Base-by-base conservation (phyloP, 1,140 invertebrate species). In the Neelides sp. region DNA sequence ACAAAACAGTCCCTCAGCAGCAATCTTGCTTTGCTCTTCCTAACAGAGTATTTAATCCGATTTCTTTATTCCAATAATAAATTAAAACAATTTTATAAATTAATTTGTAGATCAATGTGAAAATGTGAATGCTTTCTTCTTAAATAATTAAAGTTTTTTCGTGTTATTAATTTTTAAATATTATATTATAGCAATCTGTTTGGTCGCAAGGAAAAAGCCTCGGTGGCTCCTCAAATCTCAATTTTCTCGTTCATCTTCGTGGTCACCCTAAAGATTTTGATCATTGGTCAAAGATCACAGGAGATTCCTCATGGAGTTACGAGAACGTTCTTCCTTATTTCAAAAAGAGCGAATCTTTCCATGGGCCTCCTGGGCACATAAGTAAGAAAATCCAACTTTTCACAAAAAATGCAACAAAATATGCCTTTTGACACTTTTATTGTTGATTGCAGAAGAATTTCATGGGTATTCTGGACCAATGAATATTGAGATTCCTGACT, bases 281-380 rank as follows among this genome's bases (percentile, higher is more conserved):
- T 26, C 47, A 47, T 32, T 51, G 48, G 48, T 48, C 48, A 0
- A 42, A 52, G 20, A 26, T 48, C 3, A 43, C 32, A 1, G 15
- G 32, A 24, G 54, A 55, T 13, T 13, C 30, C 1, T 4, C 2
- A 3, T 55, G 54, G 54, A 15, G 5, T 12, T 55, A 44, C 26
- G 27, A 51, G 15, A 45, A 46, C 8, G 77, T 90, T 0, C 61
- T 86, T 4, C 82, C 82, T 0, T 90, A 88, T 62, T 90, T 87
- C 63, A 79, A 78, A 58, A 89, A 85, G 65, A 68, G 81, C 3
- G 84, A 87, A 68, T 75, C 76, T 23, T 46, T 59, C 23, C 52
- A 66, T 27, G 62, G 61, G 40, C n/a, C n/a, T n/a, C n/a, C n/a
- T n/a, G n/a, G n/a, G n/a, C n/a, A n/a, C n/a, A n/a, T n/a, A n/a